Base-by-base conservation (phyloP, 2,797 vertebrate species). In the Parauchenoglanis ngamensis region DNA sequence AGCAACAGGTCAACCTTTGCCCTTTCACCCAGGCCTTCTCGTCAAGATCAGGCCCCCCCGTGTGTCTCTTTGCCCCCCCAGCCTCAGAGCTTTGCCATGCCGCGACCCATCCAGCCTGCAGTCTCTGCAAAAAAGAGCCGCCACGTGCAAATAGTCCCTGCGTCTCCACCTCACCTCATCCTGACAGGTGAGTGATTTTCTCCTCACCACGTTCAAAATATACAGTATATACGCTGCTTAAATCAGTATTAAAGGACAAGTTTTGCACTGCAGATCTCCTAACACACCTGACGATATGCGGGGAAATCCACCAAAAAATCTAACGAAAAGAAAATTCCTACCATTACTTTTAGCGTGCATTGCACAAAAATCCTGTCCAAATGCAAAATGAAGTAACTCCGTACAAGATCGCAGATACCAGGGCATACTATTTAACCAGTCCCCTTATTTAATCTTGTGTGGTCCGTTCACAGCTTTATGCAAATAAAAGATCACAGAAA, bases 111-210 rank as follows among this genome's bases (percentile, higher is more conserved):
- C 77, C 94, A 95, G 87, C 82, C 96, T 77, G 87, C 93, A 35
- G 87, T 89, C 87, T 88, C 95, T 91, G 94, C 92, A 90, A 97
- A 95, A 86, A 96, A 94, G 91, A 90, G 93, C 77, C 96, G 96
- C 78, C 95, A 96, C 28, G 94, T 97, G 92, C 76, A 81, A 19
- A 96, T 96, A 84, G 96, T 97, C 89, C 96, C 97, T 85, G 97
- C 96, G 87, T 94, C 86, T 85, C 88, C 94, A 57, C 93, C 94
- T 90, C 95, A 94, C 59, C 93, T 91, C n/a, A 89, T 91, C 73
- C 87, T 91, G 25, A 72, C 91, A 63, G 90, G 91, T 90, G 44
- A 75, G 90, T 28, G 13, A 7, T 15, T 19, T 67, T 79, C 0
- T 25, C 31, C 31, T 40, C 19, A 57, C 12, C 28, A 61, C 3